Evolutionary conservation across 2,797 vertebrate genomes (phyloP), one percentile per base, ranked within the genome.

Genomic region (Pelobates cultripes): DNA sequence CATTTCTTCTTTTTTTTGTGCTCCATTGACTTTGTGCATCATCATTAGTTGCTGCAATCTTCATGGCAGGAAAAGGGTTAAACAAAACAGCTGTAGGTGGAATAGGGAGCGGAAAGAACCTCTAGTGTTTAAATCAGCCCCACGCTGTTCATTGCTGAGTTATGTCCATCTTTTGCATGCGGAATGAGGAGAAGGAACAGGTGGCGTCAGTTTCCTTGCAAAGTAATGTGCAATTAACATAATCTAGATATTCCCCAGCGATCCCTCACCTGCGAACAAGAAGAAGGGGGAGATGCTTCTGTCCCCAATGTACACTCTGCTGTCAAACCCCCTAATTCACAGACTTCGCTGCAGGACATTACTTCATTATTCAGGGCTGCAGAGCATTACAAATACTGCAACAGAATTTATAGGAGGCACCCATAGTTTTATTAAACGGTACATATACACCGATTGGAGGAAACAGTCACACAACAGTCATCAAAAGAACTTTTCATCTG

Each of bases 151-250:
- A 13, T 45, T 67, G 82, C 43, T 84, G 82, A 84, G 73, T 84
- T 84, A 84, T 84, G 82, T 84, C 77, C 82, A 80, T 84, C 68
- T 84, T 84, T 84, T 84, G 82, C 82, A 84, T 84, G 73, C 73
- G 64, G 7, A 79, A 84, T 84, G 82, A 80, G 82, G 82, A 71
- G 73, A 84, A 84, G 82, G 82, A 84, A 84, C 82, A 84, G 82
- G 82, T 84, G 82, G 82, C 71, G 77, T 84, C 77, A 84, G 82
- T 79, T 84, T 76, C 68, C 68, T 47, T 84, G 82, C 68, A 84
- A 80, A 84, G 77, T 80, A 84, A 84, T 84, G 77, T 79, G 82
- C 82, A 84, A 84, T 84, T 84, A 84, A 84, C 82, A 84, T 84
- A 84, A 84, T 84, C 67, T 84, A 84, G 73, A 84, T 84, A 84